Base-by-base conservation (phyloP, 2,888 invertebrate species). In the Brachyptera putata region DNA sequence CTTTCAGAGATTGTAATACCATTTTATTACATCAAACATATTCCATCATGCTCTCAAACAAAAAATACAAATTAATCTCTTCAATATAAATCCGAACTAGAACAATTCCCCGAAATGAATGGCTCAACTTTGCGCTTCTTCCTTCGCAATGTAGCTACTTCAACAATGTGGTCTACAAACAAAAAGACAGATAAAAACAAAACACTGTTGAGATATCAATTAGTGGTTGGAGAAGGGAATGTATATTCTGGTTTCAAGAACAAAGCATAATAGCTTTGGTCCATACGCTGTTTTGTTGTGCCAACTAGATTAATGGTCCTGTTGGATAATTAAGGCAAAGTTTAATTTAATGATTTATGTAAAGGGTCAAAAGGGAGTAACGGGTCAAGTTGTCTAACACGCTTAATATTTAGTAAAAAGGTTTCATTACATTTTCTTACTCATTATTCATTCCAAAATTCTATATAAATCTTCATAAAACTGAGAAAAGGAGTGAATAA, bases 381-480 rank as follows among this genome's bases (percentile, higher is more conserved):
- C 49, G 16, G 56, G 56, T 46, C 55, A 60, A 55, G 49, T 60
- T 34, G 30, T 56, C 24, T 48, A 37, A 36, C 16, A 21, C 39
- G 14, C 37, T 11, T 49, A 26, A 46, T 43, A 25, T 46, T 13
- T 39, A 30, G 24, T 58, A 13, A n/a, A 37, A 43, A 30, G 24
- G 24, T 48, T 48, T 48, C 16, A 60, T 56, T 56, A 37, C 26
- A 56, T 56, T 56, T 56, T 48, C 56, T 22, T 60, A 37, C n/a
- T 36, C 56, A 56, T 60, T 34, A 56, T 48, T 60, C 56, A 56
- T 60, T 56, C 56, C 36, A 16, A 48, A 56, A 55, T 30, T 39
- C 53, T 50, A 39, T 43, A 53, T 59, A 56, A 46, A 48, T 24
- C 22, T 25, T 18, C n/a, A 24, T 21, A 21, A n/a, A 18, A 21